Evolutionary conservation across 2,113 vertebrate species (phyloP).

Genomic region (Crotalus tigris): DNA sequence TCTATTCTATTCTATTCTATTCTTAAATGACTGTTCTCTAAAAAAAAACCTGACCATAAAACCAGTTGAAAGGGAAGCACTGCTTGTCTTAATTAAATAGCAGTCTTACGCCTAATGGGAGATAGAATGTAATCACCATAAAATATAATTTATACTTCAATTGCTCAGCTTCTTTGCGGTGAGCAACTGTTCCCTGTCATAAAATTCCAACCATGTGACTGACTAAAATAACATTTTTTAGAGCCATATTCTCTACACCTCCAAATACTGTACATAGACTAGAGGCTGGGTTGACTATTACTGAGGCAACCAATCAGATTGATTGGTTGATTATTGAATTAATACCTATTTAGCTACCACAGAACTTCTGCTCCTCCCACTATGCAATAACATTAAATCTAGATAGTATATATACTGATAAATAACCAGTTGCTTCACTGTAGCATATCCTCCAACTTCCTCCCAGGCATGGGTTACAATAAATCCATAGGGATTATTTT

Average conservation of each 20-base stretch:
- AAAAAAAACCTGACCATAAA: neutral
- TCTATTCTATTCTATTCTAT: too few relatives aligned
- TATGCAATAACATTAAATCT: neutral
- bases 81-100: neutral
- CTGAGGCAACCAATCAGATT: neutral
- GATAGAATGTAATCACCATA: neutral
- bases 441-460: neutral
- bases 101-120: neutral
- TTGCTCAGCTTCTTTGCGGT: neutral
- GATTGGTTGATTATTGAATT: neutral
- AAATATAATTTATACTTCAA: neutral
- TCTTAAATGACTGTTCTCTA: neutral
- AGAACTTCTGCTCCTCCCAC: neutral
- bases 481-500: neutral
- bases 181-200: neutral
- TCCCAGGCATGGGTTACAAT: neutral
- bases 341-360: neutral
- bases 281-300: neutral
- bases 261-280: neutral
- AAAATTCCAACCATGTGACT: neutral
- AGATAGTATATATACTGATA: neutral
- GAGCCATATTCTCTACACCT: neutral
- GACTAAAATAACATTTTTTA: neutral
- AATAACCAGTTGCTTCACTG: neutral
- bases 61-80: neutral